Evolutionary conservation across 1,140 invertebrate genomes (phyloP).

Genomic region (Penaeus indicus): DNA sequence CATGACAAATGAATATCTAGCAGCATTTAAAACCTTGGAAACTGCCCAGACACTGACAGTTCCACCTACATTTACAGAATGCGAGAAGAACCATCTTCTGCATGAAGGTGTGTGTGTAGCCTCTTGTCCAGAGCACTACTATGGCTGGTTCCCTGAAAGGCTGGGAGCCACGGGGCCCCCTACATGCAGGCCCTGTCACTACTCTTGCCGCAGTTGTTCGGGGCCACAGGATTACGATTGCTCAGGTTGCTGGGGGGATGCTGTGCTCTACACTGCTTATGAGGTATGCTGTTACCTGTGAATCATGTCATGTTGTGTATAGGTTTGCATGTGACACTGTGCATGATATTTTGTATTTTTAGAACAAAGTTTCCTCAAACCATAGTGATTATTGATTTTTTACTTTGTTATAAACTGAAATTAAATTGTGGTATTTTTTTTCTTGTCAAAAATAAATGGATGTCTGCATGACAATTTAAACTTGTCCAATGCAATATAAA

Average conservation of each 20-base stretch:
- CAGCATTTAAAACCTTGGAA: neutral
- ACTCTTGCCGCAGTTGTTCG: slow-evolving; percentile 74
- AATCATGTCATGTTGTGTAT: neutral
- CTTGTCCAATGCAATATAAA: no score
- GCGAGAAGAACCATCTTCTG: slow-evolving; percentile 19
- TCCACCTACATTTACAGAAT: slow-evolving; percentile 19
- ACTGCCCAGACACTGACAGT: neutral
- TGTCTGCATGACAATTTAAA: no score
- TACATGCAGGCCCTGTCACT: slow-evolving; percentile 74
- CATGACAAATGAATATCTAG: no score
- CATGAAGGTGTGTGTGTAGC: slow-evolving; percentile 32
- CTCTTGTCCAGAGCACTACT: slow-evolving; percentile 27
- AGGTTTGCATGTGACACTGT: neutral
- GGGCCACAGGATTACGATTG: slow-evolving; percentile 76
- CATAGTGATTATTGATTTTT: no score
- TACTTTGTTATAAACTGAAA: no score
- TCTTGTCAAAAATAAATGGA: no score
- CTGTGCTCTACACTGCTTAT: slow-evolving; percentile 67
- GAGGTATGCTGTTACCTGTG: slow-evolving; percentile 18
- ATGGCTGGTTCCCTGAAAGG: slow-evolving; percentile 30
- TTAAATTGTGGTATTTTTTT: no score
- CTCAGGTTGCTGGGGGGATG: slow-evolving; percentile 73
- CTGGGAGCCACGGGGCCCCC: slow-evolving; percentile 29
- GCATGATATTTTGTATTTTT: neutral
- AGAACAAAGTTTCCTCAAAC: no score